Evolutionary conservation across 2,888 invertebrate species (phyloP), one percentile per base, ranked within the genome.

Genomic region (Hirtodrosophila duncani): DNA sequence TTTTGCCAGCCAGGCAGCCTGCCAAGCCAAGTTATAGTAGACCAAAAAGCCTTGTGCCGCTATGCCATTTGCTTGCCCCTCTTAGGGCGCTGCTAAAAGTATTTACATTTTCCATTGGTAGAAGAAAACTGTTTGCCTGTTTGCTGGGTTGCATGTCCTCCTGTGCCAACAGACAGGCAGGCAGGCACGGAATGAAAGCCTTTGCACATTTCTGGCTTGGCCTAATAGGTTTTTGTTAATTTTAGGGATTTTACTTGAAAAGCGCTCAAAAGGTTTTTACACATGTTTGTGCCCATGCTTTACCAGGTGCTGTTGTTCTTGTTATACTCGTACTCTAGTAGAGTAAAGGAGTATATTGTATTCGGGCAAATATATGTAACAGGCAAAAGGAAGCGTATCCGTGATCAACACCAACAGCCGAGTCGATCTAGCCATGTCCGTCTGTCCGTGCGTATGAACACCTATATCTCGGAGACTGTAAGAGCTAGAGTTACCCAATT

Each of bases 221-320:
- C 51, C 80, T 77, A 74, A 75, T 75, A 77, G 62, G 61, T 71
- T 79, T 77, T 74, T 71, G 72, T 80, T 80, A 74, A 74, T 74
- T 80, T 80, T 45, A 23, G 57, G 62, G 41, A 58, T 64, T 74
- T 62, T 36, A 29, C 60, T 52, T 59, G 48, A 68, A 65, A 59
- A 44, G 48, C 55, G 51, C 70, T 69, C 61, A 63, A 69, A 65
- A 45, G 67, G 52, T 48, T 59, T 56, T 38, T 49, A 60, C 77
- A 71, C 71, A 71, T 67, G 71, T 62, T 64, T 52, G 71, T 50
- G 49, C 29, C 30, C 36, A 50, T 11, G 27, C 34, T 34, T 33
- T 48, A 49, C 41, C 36, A 18, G 14, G 30, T 31, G 24, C 16
- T 34, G 21, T 30, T 26, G 20, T 20, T 34, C n/a, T n/a, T n/a